phyloP scores from a whole-genome alignment of 92 coral and sea anemone species.

The Palythoa grandiflora region DNA sequence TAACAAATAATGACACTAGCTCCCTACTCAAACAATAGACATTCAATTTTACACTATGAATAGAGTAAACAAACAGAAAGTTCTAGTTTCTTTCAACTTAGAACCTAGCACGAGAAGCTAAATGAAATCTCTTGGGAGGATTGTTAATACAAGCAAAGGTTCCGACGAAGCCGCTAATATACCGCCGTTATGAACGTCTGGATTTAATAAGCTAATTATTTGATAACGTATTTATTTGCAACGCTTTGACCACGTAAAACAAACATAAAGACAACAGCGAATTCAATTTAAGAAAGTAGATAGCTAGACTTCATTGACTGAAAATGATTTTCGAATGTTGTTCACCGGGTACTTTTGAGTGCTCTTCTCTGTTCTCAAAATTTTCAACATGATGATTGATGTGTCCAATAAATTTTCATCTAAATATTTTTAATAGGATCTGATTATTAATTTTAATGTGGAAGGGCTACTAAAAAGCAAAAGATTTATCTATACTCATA shows the following conservation, averaged over 20 bases:
- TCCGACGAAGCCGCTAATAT: not conserved
- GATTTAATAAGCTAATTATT: not conserved
- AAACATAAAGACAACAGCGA: not conserved
- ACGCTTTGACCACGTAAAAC: not conserved
- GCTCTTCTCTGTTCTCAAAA: too few relatives aligned
- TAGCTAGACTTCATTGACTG: too few relatives aligned
- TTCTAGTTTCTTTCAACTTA: constrained; percentile 12
- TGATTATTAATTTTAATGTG: too few relatives aligned
- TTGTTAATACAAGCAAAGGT: not conserved
- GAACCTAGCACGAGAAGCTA: constrained; percentile 19
- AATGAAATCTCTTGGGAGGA: not conserved
- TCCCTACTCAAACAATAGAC: constrained; percentile 52
- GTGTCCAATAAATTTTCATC: too few relatives aligned
- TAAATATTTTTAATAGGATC: too few relatives aligned
- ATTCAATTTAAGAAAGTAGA: not conserved
- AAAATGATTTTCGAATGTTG: too few relatives aligned
- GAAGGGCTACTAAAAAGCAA: too few relatives aligned
- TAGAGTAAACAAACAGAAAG: constrained; percentile 36
- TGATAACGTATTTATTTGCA: not conserved
- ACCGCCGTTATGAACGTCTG: not conserved
- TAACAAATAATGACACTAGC: constrained; percentile 57
- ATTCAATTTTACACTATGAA: constrained; percentile 29
- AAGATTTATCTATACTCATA: too few relatives aligned
- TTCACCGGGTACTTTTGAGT: too few relatives aligned
- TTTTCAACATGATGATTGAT: too few relatives aligned